A percentile compares a stretch with the other conserved stretches of the same genome.
phyloP scores from a whole-genome alignment of 2,797 vertebrate genomes.

The Ambastaia sidthimunki region DNA sequence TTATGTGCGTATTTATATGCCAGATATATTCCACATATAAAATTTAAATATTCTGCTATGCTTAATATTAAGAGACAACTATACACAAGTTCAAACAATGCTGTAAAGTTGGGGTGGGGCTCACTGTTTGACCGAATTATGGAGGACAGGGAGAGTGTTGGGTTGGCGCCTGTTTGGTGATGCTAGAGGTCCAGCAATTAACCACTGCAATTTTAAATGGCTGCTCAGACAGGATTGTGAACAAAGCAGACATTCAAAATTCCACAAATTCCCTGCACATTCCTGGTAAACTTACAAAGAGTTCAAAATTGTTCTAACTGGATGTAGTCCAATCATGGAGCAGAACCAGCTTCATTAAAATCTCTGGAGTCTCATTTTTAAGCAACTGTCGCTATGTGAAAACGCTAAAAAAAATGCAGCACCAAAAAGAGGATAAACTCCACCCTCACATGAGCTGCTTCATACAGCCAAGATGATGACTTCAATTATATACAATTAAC shows the following conservation, averaged over 20 bases:
- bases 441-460: neutral
- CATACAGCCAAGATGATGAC: neutral
- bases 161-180: neutral
- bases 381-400: neutral
- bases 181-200: neutral
- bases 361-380: neutral
- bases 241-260: conserved; percentile 2
- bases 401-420: neutral
- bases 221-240: neutral
- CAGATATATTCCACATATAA: too few species aligned
- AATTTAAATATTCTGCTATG: too few species aligned
- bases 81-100: neutral
- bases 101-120: neutral
- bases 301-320: conserved; percentile 19
- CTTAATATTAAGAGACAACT: too few species aligned
- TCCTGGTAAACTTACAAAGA: neutral
- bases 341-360: conserved; percentile 1
- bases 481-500: neutral
- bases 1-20: neutral
- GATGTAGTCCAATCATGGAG: conserved; percentile 11
- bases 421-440: neutral
- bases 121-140: neutral
- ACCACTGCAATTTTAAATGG: neutral
- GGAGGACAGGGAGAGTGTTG: neutral
- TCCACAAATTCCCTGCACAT: conserved; percentile 16